A percentile compares a stretch with the other conserved stretches of the same genome.
phyloP scores from a whole-genome alignment of 2,888 invertebrate genomes.

The Hydropsyche betteni region DNA sequence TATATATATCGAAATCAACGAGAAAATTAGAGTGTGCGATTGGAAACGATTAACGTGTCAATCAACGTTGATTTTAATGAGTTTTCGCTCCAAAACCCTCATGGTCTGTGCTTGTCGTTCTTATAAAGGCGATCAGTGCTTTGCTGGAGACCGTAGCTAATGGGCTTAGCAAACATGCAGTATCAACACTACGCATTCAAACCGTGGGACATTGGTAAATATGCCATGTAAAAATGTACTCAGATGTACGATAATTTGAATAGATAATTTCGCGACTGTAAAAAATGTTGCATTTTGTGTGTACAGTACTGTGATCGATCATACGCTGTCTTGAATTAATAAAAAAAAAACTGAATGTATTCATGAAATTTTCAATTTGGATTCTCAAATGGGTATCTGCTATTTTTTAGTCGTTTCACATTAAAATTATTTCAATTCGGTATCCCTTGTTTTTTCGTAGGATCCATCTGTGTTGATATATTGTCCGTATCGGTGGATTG shows the following conservation, averaged over 20 bases:
- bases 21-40: neutral
- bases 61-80: slow-evolving; percentile 21
- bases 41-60: slow-evolving; percentile 21
- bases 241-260: too few species aligned
- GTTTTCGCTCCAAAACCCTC: neutral
- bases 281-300: too few species aligned
- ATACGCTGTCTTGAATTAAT: too few species aligned
- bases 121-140: neutral
- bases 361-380: too few species aligned
- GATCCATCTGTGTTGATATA: neutral
- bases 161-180: slow-evolving; percentile 17
- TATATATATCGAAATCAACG: neutral
- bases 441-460: neutral
- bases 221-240: too few species aligned
- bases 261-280: too few species aligned
- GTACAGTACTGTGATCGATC: too few species aligned
- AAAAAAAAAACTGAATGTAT: too few species aligned
- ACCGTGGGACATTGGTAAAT: slow-evolving; percentile 12
- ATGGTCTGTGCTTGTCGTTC: neutral
- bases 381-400: too few species aligned
- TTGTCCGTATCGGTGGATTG: slow-evolving; percentile 10
- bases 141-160: neutral
- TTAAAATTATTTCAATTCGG: neutral
- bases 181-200: slow-evolving; percentile 18
- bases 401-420: too few species aligned